Percentiles rank a stretch among this genome's conserved stretches.
These are phyloP conservation scores for Drosophila peninsularis DNA, from an alignment of 2,888 invertebrate genomes.

Conservation along the genomic window DNA sequence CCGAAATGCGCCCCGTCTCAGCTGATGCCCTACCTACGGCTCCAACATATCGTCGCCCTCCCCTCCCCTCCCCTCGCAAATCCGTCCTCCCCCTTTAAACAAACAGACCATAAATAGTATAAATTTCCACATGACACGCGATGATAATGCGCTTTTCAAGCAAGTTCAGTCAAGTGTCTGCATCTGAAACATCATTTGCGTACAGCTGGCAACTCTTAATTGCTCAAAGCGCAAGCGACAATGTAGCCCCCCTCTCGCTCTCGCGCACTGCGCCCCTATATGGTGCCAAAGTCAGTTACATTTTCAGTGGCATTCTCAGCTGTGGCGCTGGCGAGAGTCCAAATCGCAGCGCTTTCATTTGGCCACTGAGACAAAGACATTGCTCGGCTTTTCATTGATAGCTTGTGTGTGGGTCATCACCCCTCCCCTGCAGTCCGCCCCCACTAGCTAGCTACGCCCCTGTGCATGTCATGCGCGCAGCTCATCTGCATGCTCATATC, in stretches of 20 bases:
- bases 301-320: constrained; percentile 18
- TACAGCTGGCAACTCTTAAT: constrained; percentile 69
- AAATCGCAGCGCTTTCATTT: constrained; percentile 76
- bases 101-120: constrained; percentile 77
- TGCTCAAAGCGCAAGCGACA: constrained; percentile 77
- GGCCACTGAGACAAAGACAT: constrained; percentile 42
- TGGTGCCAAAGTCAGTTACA: constrained; percentile 12
- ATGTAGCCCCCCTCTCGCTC: not conserved
- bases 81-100: constrained; percentile 41
- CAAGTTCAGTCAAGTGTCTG: constrained; percentile 53
- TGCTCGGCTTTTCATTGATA: constrained; percentile 72
- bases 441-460: not conserved
- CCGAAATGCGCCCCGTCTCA: constrained; percentile 23
- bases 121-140: constrained; percentile 81
- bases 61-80: not conserved
- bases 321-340: constrained; percentile 15
- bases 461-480: constrained; percentile 51
- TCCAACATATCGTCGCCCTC: not conserved
- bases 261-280: not conserved
- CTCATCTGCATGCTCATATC: constrained; percentile 78
- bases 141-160: constrained; percentile 78
- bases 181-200: constrained; percentile 76
- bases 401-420: constrained; percentile 42
- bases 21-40: constrained; percentile 9
- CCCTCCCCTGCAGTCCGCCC: too few species aligned